Evolutionary conservation across 2,113 vertebrate species (phyloP), one percentile per base, ranked within the genome.

Genomic region (Chloropsis cyanopogon): DNA sequence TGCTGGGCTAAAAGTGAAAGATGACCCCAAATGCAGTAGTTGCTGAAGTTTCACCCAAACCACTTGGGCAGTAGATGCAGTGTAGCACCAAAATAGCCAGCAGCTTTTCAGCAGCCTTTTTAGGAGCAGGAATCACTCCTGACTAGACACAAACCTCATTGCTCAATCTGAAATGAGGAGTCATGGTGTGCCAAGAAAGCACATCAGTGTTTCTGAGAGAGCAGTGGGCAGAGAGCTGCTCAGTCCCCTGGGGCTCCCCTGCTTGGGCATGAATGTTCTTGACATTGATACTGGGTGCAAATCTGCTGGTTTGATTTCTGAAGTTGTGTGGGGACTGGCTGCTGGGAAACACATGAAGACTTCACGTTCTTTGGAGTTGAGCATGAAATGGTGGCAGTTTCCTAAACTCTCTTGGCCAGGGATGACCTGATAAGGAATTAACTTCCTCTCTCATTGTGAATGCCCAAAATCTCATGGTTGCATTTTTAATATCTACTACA

Each of bases 141-240:
- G 64, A 22, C 37, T 46, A 33, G 77, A 50, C 31, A 39, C 13
- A 59, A 12, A 64, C 12, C 12, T 39, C 20, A 0, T 10, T 4
- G 1, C 11, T 73, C 20, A 2, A 0, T 56, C 31, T 41, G 54
- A 18, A n/a, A 2, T 13, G 3, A 35, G 53, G 41, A 72, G 46
- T 31, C n/a, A 1, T 18, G 1, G 5, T 46, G 46, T 70, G 37
- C 65, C 56, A 50, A 31, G 41, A 31, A 10, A 69, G 7, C 9
- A 6, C 16, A 23, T 26, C 60, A 35, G 37, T 18, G 33, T 63
- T 83, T 73, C 50, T 69, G 29, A 57, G 66, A 12, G 29, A 31
- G 11, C 53, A 54, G 15, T 2, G 60, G 65, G 23, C 37, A 50
- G 5, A 54, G 20, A 14, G 24, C 82, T 50, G 12, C 24, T 66